Evolutionary conservation across 2,797 vertebrate species (phyloP).

Genomic region (Myripristis jacobus): DNA sequence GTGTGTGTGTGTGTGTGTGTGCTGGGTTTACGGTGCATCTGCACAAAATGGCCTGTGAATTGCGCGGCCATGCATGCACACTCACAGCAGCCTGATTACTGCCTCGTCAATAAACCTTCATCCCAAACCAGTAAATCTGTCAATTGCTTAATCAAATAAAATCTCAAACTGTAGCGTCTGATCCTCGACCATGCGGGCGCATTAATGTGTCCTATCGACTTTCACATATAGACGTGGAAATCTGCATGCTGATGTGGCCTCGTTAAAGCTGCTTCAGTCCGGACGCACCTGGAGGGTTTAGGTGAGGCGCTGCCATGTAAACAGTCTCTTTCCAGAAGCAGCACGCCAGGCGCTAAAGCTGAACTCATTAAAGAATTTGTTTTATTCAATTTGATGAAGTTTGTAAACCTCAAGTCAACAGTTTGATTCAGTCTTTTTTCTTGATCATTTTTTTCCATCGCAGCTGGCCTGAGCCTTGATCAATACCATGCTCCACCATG

Average conservation of each 20-base stretch:
- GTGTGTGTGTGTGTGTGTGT: too few relatives aligned
- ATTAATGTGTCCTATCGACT: conserved; percentile 78
- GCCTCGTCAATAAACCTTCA: conserved; percentile 67
- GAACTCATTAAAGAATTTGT: neutral
- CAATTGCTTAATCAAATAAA: conserved; percentile 78
- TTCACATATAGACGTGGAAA: conserved; percentile 43
- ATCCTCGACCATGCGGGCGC: conserved; percentile 63
- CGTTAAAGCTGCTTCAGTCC: conserved; percentile 3
- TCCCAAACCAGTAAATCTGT: conserved; percentile 77
- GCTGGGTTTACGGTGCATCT: conserved; percentile 35
- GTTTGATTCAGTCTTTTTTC: too few relatives aligned
- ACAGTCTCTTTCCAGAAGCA: neutral
- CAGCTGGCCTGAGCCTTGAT: too few relatives aligned
- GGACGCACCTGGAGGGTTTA: neutral
- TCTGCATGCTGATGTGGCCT: conserved; percentile 55
- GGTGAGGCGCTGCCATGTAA: neutral
- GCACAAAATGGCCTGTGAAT: conserved; percentile 34
- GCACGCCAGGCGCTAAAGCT: neutral
- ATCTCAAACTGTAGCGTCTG: conserved; percentile 68
- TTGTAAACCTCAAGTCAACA: too few relatives aligned
- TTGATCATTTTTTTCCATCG: too few relatives aligned
- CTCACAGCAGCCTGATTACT: conserved; percentile 63
- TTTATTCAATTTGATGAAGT: too few relatives aligned
- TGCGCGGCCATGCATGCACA: conserved; percentile 69
- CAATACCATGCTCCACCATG: too few relatives aligned